A percentile compares a stretch with the other conserved stretches of the same genome.
phyloP scores from a whole-genome alignment of 1,140 invertebrate species.

The Zaprionus ghesquierei region DNA sequence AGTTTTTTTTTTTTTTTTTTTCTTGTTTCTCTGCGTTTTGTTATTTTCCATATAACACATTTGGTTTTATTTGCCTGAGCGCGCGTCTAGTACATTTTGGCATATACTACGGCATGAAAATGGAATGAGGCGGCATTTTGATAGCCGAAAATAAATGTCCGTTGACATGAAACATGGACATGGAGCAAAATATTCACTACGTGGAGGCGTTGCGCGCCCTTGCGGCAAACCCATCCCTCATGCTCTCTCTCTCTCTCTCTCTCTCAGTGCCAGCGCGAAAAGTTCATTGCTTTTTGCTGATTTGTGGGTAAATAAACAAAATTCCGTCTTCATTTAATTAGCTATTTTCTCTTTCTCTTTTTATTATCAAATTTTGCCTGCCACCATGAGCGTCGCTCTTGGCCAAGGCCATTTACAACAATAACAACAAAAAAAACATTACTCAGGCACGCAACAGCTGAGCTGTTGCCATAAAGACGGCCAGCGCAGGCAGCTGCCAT shows the following conservation, averaged over 20 bases:
- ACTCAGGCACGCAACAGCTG: not conserved
- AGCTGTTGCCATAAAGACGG: conserved; percentile 25
- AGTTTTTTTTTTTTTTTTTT: conserved; percentile 34
- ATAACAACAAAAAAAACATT: conserved; percentile 8
- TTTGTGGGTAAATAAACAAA: conserved; percentile 70
- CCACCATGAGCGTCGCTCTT: not conserved
- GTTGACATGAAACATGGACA: conserved; percentile 46
- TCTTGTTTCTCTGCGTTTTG: conserved; percentile 11
- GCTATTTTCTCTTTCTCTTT: not conserved
- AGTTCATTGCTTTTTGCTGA: not conserved
- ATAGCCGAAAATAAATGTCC: conserved; percentile 46
- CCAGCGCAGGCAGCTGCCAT: conserved; percentile 40
- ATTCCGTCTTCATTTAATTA: conserved; percentile 18
- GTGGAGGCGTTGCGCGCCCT: conserved; percentile 28
- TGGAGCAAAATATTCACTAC: conserved; percentile 25
- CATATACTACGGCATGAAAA: conserved; percentile 21
- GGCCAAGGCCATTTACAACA: conserved; percentile 30
- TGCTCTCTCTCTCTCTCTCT: not conserved
- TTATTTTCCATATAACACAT: conserved; percentile 48
- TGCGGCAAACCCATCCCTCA: not conserved
- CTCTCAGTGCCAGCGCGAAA: not conserved
- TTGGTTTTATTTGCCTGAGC: conserved; percentile 43
- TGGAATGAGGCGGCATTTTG: conserved; percentile 45
- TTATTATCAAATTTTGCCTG: not conserved
- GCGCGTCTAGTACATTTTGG: conserved; percentile 15